These are phyloP conservation scores for Podarcis muralis DNA, from an alignment of 2,113 vertebrate genomes.

Conservation along the genomic window DNA sequence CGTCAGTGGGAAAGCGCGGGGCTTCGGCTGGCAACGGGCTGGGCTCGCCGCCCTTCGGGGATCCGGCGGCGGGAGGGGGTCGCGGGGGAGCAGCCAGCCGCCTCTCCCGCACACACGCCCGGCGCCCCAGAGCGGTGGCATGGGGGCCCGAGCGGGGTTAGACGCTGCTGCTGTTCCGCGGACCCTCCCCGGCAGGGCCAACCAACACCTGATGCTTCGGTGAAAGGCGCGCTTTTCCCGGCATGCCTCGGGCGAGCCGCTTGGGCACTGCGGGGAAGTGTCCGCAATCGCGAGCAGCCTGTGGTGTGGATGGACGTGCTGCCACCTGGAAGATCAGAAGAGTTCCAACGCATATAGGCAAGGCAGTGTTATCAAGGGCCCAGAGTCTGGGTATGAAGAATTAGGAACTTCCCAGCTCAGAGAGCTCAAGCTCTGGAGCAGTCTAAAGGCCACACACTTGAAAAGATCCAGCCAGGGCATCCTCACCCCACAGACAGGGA, in stretches of 20 bases:
- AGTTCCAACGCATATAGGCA: too few species aligned
- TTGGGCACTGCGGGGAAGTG: not conserved
- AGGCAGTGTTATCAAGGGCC: too few species aligned
- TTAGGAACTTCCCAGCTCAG: not conserved
- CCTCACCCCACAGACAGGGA: not conserved
- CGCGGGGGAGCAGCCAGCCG: not conserved
- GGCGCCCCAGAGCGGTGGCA: not conserved
- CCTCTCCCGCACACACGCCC: not conserved
- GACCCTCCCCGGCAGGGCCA: not conserved
- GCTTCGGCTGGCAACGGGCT: conserved; percentile 8
- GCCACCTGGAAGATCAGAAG: not conserved
- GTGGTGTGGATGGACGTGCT: not conserved
- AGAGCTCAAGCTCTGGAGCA: too few species aligned
- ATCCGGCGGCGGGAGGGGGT: not conserved
- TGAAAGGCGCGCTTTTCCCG: not conserved
- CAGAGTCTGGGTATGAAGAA: too few species aligned
- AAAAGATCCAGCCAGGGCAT: not conserved
- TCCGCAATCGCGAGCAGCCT: not conserved
- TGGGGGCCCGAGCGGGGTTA: not conserved
- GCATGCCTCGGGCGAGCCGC: not conserved
- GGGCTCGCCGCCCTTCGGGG: not conserved
- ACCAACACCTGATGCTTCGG: not conserved
- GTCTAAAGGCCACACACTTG: not conserved
- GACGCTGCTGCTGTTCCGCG: not conserved
- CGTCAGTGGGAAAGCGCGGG: conserved; percentile 66